Evolutionary conservation across 2,113 vertebrate genomes (phyloP).

Genomic region (Aythya baeri): DNA sequence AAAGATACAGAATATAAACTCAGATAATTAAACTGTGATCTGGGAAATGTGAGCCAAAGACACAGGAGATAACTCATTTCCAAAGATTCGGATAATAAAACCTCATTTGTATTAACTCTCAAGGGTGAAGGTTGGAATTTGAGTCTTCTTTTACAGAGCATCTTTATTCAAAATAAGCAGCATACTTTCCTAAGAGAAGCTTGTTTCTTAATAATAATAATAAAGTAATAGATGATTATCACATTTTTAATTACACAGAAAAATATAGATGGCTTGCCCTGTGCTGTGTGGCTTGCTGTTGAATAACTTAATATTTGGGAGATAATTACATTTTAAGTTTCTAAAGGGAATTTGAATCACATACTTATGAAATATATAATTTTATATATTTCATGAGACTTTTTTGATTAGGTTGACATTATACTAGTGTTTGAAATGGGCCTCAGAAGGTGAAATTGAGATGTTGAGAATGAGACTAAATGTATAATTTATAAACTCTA

Average conservation of each 20-base stretch:
- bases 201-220: neutral
- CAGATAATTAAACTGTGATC: neutral
- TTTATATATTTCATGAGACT: constrained; percentile 30
- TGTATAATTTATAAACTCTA: constrained; percentile 74
- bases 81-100: neutral
- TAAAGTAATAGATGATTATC: neutral
- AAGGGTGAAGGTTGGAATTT: neutral
- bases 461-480: constrained; percentile 52
- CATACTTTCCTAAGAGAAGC: neutral
- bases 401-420: constrained; percentile 65
- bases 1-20: neutral
- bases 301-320: neutral
- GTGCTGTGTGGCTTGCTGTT: neutral
- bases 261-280: neutral
- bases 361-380: constrained; percentile 12
- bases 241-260: neutral
- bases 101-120: neutral
- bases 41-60: neutral
- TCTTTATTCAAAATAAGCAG: neutral
- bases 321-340: constrained; percentile 33
- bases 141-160: neutral
- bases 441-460: constrained; percentile 41
- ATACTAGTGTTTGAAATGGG: constrained; percentile 62
- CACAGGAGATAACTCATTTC: neutral
- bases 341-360: neutral